phyloP scores from a whole-genome alignment of 2,888 invertebrate genomes.

The Hypselothyrea guttata region DNA sequence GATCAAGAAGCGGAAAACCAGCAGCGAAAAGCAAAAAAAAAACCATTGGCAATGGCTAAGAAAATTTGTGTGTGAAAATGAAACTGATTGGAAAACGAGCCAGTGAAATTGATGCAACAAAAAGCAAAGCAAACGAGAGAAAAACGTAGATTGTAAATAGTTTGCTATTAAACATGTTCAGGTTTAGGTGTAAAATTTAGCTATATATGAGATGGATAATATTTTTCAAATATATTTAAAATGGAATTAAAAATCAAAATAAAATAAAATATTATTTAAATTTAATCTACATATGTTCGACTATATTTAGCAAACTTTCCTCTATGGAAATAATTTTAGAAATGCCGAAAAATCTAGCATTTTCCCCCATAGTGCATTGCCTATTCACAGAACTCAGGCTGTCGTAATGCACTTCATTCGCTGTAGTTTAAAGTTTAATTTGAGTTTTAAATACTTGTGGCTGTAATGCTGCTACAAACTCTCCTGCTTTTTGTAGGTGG shows the following conservation, averaged over 20 bases:
- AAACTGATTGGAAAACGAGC: constrained; percentile 64
- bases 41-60: constrained; percentile 49
- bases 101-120: constrained; percentile 43
- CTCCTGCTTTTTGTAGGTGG: not conserved
- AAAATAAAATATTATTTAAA: too few relatives aligned
- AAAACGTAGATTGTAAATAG: too few relatives aligned
- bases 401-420: too few relatives aligned
- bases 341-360: too few relatives aligned
- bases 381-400: too few relatives aligned
- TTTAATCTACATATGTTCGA: not conserved
- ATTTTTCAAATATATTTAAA: not conserved
- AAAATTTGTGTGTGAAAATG: constrained; percentile 63
- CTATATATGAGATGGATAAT: too few relatives aligned
- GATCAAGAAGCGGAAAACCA: constrained; percentile 40
- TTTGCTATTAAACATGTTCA: too few relatives aligned
- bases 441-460: constrained; percentile 2
- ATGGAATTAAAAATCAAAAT: too few relatives aligned
- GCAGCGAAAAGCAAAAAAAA: not conserved
- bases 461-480: constrained; percentile 12
- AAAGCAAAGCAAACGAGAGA: not conserved
- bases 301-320: too few relatives aligned
- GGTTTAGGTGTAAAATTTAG: too few relatives aligned
- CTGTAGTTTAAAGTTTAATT: constrained; percentile 5
- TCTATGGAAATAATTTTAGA: too few relatives aligned
- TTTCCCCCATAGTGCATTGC: too few relatives aligned